Percentiles rank a stretch among this genome's conserved stretches.
Evolutionary conservation across 2,888 invertebrate species (phyloP).

Genomic region (Hyalella azteca): DNA sequence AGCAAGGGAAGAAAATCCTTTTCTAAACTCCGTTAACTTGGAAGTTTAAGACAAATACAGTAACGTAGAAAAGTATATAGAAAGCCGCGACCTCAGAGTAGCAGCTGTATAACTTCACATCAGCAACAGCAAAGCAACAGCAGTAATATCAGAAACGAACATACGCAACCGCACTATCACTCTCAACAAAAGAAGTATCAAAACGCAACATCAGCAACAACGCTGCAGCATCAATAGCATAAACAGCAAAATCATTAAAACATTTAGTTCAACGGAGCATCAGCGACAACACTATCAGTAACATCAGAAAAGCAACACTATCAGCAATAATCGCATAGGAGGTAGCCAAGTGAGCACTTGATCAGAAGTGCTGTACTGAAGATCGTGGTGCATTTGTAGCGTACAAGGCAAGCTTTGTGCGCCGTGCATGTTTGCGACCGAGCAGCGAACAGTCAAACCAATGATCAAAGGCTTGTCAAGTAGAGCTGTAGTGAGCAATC

Average conservation of each 20-base stretch:
- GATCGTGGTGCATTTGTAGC: not conserved
- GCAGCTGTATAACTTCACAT: too few relatives aligned
- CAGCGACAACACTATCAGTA: not conserved
- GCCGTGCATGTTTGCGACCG: not conserved
- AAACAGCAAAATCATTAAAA: not conserved
- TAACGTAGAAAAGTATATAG: too few relatives aligned
- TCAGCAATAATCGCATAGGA: not conserved
- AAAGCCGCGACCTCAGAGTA: too few relatives aligned
- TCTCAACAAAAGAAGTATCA: too few relatives aligned
- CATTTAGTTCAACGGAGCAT: not conserved
- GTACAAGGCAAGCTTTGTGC: slow-evolving; percentile 13
- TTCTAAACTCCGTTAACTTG: too few relatives aligned
- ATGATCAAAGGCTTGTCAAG: slow-evolving; percentile 24
- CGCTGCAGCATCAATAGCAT: not conserved
- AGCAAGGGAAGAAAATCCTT: too few relatives aligned
- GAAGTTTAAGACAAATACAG: too few relatives aligned
- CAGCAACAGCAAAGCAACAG: too few relatives aligned
- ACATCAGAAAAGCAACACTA: not conserved
- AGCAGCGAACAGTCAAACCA: not conserved
- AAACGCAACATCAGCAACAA: not conserved
- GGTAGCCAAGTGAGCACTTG: slow-evolving; percentile 16
- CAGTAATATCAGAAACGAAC: too few relatives aligned
- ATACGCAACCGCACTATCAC: too few relatives aligned
- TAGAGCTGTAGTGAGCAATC: slow-evolving; percentile 5
- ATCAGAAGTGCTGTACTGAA: not conserved